Evolutionary conservation across 2,888 invertebrate species (phyloP).

Genomic region (Temnothorax ravouxi): DNA sequence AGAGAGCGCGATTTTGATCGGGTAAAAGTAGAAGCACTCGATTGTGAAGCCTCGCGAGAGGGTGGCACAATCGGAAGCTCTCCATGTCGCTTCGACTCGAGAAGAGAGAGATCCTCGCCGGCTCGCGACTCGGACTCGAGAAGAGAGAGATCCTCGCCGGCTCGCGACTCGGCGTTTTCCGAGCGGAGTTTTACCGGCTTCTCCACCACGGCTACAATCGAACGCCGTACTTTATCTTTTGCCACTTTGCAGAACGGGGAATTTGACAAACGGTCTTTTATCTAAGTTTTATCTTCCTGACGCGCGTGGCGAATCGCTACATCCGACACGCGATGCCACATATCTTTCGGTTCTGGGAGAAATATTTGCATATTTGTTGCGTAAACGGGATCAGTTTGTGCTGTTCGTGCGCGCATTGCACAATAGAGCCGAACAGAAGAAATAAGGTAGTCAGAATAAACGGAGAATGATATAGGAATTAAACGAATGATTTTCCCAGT

Average conservation of each 20-base stretch:
- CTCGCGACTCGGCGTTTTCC: conserved; percentile 58
- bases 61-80: conserved; percentile 82
- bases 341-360: conserved; percentile 57
- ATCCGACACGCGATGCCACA: neutral
- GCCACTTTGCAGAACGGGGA: conserved; percentile 34
- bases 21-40: conserved; percentile 81
- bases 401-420: neutral
- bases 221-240: conserved; percentile 48
- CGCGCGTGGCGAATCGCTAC: neutral
- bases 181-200: neutral
- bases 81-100: conserved; percentile 76
- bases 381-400: conserved; percentile 21
- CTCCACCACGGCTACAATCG: conserved; percentile 28
- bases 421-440: neutral
- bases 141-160: conserved; percentile 49
- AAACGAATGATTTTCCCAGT: neutral
- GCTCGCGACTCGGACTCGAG: conserved; percentile 59
- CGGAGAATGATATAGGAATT: neutral
- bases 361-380: conserved; percentile 51
- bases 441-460: neutral
- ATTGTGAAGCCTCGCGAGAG: conserved; percentile 80
- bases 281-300: no score
- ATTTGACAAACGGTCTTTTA: conserved; percentile 43
- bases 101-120: conserved; percentile 49
- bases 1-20: conserved; percentile 80